Conservation (phyloP, 2,888 invertebrate genomes). For the Alcis repandata region DNA sequence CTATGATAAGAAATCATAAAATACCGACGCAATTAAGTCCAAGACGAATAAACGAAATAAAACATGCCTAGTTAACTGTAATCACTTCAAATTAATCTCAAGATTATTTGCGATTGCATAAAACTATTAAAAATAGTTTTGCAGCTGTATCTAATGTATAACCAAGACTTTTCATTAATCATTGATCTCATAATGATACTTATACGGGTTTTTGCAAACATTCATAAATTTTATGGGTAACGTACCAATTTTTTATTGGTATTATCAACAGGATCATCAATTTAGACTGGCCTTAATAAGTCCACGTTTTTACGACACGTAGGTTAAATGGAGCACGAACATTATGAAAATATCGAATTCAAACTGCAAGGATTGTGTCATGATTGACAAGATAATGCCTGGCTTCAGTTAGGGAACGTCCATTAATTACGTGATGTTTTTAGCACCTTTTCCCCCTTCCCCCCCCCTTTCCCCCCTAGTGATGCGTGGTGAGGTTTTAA, state of each 20-base stretch:
- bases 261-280: slow-evolving; percentile 35
- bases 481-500: too few relatives aligned
- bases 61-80: not conserved
- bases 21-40: too few relatives aligned
- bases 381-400: slow-evolving; percentile 37
- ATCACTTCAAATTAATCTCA: too few relatives aligned
- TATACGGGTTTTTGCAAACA: slow-evolving; percentile 31
- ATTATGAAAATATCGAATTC: slow-evolving; percentile 31
- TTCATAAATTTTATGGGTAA: slow-evolving; percentile 33
- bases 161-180: slow-evolving; percentile 4
- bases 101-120: slow-evolving; percentile 1
- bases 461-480: too few relatives aligned
- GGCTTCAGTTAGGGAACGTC: slow-evolving; percentile 8
- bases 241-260: slow-evolving; percentile 11
- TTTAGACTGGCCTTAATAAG: slow-evolving; percentile 38
- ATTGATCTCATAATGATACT: slow-evolving; percentile 35
- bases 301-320: slow-evolving; percentile 32
- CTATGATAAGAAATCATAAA: not conserved
- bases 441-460: too few relatives aligned
- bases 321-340: slow-evolving; percentile 37
- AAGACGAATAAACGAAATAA: not conserved
- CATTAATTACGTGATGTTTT: too few relatives aligned
- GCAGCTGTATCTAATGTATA: not conserved
- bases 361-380: slow-evolving; percentile 25
- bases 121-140: slow-evolving; percentile 6